Evolutionary conservation across 2,888 invertebrate genomes (phyloP).

Genomic region (Sphaerophoria taeniata): DNA sequence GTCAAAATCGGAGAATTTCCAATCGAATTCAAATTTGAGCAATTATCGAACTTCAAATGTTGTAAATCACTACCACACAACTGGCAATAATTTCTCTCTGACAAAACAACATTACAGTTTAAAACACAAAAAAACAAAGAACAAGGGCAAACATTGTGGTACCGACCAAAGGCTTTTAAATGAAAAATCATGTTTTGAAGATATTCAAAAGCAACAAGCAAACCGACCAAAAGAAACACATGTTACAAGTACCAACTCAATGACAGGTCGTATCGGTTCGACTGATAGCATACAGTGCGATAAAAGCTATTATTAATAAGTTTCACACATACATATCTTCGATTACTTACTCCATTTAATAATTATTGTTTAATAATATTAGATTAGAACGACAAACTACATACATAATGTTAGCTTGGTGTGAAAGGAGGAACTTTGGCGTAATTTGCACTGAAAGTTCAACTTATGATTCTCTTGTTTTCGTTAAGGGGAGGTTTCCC

Average conservation of each 20-base stretch:
- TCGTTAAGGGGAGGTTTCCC: too few species aligned
- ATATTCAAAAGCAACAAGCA: slow-evolving; percentile 60
- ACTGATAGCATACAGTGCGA: slow-evolving; percentile 82
- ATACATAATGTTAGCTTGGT: too few species aligned
- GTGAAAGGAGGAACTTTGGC: too few species aligned
- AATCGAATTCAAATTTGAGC: slow-evolving; percentile 78
- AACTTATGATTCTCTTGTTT: too few species aligned
- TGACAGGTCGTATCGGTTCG: slow-evolving; percentile 79
- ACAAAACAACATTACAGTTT: slow-evolving; percentile 68
- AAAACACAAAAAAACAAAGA: slow-evolving; percentile 74
- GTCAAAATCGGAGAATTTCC: slow-evolving; percentile 72
- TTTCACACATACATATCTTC: too few species aligned
- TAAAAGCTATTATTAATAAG: slow-evolving; percentile 76
- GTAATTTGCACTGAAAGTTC: too few species aligned
- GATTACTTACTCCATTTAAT: too few species aligned
- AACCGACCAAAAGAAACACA: slow-evolving; percentile 77
- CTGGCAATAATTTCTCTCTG: slow-evolving; percentile 75
- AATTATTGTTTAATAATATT: too few species aligned
- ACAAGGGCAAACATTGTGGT: slow-evolving; percentile 35
- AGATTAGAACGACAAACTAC: too few species aligned
- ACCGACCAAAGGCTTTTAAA: slow-evolving; percentile 29
- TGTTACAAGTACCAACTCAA: slow-evolving; percentile 73
- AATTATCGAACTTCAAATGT: slow-evolving; percentile 73
- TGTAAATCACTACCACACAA: slow-evolving; percentile 79
- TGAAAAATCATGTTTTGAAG: slow-evolving; percentile 52